Conservation (phyloP, 2,888 invertebrate genomes). For the Dolomedes plantarius region DNA sequence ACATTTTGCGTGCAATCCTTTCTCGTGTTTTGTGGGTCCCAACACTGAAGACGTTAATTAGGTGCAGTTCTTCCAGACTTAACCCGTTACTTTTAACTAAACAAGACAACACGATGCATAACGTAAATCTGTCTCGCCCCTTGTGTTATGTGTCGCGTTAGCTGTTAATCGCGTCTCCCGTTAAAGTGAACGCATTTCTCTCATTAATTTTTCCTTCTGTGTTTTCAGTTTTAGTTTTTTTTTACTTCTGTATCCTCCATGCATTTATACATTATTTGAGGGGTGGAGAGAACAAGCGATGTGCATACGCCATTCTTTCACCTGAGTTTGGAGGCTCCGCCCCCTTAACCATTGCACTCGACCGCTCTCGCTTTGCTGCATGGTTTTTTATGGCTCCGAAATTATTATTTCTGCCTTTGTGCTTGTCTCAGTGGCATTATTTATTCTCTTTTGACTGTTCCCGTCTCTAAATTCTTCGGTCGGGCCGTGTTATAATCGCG, state of each 20-base stretch:
- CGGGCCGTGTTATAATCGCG: no score
- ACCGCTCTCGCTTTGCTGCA: background rate
- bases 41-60: no score
- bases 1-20: no score
- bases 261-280: background rate
- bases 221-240: background rate
- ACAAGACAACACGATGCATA: no score
- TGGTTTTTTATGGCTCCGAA: background rate
- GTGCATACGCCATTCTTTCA: background rate
- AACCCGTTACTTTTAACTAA: no score
- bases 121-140: no score
- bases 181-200: background rate
- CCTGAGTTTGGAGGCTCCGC: background rate
- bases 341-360: background rate
- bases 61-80: no score
- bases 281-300: constrained; percentile 1
- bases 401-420: background rate
- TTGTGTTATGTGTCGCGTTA: no score
- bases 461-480: no score
- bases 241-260: background rate
- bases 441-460: no score
- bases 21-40: no score
- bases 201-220: background rate
- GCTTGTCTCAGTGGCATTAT: background rate
- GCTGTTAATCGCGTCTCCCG: background rate